Percentiles rank a stretch among this genome's conserved stretches.
These are phyloP conservation scores for Drosophila seguyi DNA, from an alignment of 1,140 invertebrate genomes.

Conservation along the genomic window DNA sequence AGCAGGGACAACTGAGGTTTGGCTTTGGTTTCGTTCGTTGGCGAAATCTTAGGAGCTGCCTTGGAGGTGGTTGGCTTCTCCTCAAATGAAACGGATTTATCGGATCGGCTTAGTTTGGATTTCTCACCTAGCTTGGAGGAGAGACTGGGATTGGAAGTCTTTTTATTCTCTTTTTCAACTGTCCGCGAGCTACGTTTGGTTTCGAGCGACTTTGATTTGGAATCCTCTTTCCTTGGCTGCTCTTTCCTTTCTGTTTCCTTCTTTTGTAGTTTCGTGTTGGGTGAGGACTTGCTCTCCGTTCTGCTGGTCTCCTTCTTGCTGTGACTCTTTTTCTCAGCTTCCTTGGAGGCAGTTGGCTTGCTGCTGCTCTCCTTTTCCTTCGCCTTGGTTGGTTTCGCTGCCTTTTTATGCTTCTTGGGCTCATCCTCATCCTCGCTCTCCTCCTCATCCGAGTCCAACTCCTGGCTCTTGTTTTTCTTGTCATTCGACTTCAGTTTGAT, in stretches of 20 bases:
- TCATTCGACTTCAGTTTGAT: slow-evolving; percentile 86
- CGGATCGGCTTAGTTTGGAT: background rate
- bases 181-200: background rate
- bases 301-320: slow-evolving; percentile 20
- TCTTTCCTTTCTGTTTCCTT: slow-evolving; percentile 8
- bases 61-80: slow-evolving; percentile 48
- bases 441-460: slow-evolving; percentile 44
- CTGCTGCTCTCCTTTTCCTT: slow-evolving; percentile 6
- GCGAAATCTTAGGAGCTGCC: slow-evolving; percentile 8
- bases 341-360: slow-evolving; percentile 8
- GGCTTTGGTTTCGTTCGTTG: background rate
- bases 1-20: slow-evolving; percentile 46
- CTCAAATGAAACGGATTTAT: slow-evolving; percentile 9
- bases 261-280: slow-evolving; percentile 1
- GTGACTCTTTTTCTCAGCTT: slow-evolving; percentile 1
- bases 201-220: background rate
- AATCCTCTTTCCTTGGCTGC: slow-evolving; percentile 4
- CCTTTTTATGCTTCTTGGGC: slow-evolving; percentile 35
- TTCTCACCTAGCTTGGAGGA: slow-evolving; percentile 9
- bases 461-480: slow-evolving; percentile 53
- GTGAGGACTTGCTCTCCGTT: slow-evolving; percentile 1
- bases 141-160: background rate
- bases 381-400: slow-evolving; percentile 11
- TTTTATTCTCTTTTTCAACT: background rate
- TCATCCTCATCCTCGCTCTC: slow-evolving; percentile 36